A percentile compares a stretch with the other conserved stretches of the same genome.
These are phyloP conservation scores for Hephaestus fuliginosus DNA, from an alignment of 2,797 vertebrate species.

Conservation along the genomic window DNA sequence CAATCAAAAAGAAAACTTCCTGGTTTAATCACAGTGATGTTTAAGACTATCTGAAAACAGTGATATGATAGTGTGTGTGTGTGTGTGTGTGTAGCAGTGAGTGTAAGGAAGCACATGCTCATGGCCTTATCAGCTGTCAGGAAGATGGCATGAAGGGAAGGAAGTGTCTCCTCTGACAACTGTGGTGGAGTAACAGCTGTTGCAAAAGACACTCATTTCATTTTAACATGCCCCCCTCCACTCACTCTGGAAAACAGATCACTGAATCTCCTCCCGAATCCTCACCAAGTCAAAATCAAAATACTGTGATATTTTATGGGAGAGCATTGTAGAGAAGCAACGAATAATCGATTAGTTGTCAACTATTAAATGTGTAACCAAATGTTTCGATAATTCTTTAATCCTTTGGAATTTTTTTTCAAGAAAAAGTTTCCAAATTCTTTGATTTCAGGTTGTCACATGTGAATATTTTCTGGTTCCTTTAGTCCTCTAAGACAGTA, in stretches of 20 bases:
- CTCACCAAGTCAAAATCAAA: background rate
- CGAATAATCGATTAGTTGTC: too few relatives aligned
- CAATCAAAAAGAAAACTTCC: background rate
- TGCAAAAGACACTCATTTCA: constrained; percentile 4
- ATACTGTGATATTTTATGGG: background rate
- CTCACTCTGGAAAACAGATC: background rate
- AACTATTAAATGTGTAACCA: too few relatives aligned
- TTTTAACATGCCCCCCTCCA: background rate
- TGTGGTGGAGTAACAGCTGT: constrained; percentile 36
- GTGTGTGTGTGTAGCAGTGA: background rate
- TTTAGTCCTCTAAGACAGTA: too few relatives aligned
- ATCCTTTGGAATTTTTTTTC: too few relatives aligned
- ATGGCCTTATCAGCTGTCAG: constrained; percentile 2
- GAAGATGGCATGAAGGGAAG: background rate
- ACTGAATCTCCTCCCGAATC: background rate
- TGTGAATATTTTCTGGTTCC: too few relatives aligned
- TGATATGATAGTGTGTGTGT: background rate
- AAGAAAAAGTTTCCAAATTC: too few relatives aligned
- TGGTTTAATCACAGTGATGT: background rate
- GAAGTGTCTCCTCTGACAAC: background rate
- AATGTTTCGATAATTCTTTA: too few relatives aligned
- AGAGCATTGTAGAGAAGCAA: too few relatives aligned
- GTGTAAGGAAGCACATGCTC: background rate
- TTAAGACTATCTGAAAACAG: background rate
- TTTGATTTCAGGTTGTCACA: too few relatives aligned